phyloP scores from a whole-genome alignment of 2,888 invertebrate species.

The Hydrotaea cyrtoneurina region DNA sequence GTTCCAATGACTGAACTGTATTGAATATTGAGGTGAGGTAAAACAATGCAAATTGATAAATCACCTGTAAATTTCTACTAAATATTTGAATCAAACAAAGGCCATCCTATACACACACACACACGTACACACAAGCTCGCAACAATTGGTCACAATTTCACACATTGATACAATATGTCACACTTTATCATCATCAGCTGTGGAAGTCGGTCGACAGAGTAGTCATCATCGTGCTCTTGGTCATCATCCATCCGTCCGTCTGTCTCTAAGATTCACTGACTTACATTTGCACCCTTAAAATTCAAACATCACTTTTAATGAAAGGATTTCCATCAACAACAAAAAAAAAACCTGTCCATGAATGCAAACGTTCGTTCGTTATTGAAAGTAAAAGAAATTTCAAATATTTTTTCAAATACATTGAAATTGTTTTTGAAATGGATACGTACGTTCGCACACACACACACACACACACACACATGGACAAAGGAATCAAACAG shows the following conservation, averaged over 20 bases:
- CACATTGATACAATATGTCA: slow-evolving; percentile 64
- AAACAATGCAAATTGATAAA: slow-evolving; percentile 69
- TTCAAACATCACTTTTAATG: slow-evolving; percentile 39
- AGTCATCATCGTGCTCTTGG: background rate
- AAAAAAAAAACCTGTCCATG: slow-evolving; percentile 39
- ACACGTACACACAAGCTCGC: background rate
- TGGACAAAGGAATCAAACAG: slow-evolving; percentile 7
- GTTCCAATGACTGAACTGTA: slow-evolving; percentile 3
- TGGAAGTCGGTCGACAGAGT: too few species aligned
- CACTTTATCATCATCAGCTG: slow-evolving; percentile 55
- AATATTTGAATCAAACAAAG: slow-evolving; percentile 54
- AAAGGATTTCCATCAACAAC: slow-evolving; percentile 56
- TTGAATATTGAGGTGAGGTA: background rate
- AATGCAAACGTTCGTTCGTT: slow-evolving; percentile 24
- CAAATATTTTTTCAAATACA: slow-evolving; percentile 60
- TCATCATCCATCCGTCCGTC: background rate
- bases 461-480: background rate
- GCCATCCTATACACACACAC: background rate
- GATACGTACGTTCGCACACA: slow-evolving; percentile 44
- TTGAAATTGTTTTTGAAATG: slow-evolving; percentile 59
- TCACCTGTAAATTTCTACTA: slow-evolving; percentile 68
- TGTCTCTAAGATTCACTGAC: background rate
- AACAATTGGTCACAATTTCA: slow-evolving; percentile 70
- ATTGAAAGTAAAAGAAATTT: slow-evolving; percentile 50
- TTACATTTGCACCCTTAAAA: slow-evolving; percentile 32